Evolutionary conservation across 2,113 vertebrate genomes (phyloP).

Genomic region (Sander lucioperca): DNA sequence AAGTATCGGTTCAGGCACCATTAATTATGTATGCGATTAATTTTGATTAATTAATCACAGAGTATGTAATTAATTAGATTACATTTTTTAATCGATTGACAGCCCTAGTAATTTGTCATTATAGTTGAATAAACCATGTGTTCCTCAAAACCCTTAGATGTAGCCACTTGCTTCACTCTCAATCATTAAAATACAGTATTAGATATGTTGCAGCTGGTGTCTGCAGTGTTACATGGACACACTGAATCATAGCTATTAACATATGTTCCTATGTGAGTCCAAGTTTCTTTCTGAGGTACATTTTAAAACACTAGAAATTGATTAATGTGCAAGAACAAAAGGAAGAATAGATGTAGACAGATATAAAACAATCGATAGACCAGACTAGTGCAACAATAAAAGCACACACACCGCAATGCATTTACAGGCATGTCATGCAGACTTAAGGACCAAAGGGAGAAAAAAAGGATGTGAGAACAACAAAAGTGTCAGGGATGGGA

Average conservation of each 20-base stretch:
- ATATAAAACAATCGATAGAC: not conserved
- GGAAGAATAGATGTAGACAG: not conserved
- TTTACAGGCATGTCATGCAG: slow-evolving; percentile 6
- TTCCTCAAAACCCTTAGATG: not conserved
- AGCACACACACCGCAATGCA: not conserved
- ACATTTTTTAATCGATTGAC: no score
- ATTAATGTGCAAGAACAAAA: slow-evolving; percentile 12
- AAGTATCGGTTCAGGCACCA: no score
- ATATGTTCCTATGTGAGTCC: not conserved
- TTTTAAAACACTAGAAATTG: not conserved
- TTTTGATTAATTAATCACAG: no score
- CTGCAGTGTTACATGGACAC: not conserved
- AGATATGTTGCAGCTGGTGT: not conserved
- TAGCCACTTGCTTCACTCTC: not conserved
- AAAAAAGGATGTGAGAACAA: slow-evolving; percentile 3
- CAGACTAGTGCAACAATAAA: not conserved
- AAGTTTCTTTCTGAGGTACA: not conserved
- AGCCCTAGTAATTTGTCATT: not conserved
- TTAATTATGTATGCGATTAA: no score
- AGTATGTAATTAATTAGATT: no score
- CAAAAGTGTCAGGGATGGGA: slow-evolving; percentile 15
- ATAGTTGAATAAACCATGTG: not conserved
- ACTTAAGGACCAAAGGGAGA: not conserved
- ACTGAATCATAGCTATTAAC: not conserved
- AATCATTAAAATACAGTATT: not conserved